Evolutionary conservation across 1,140 invertebrate genomes (phyloP).

Genomic region (Penaeus vannamei): DNA sequence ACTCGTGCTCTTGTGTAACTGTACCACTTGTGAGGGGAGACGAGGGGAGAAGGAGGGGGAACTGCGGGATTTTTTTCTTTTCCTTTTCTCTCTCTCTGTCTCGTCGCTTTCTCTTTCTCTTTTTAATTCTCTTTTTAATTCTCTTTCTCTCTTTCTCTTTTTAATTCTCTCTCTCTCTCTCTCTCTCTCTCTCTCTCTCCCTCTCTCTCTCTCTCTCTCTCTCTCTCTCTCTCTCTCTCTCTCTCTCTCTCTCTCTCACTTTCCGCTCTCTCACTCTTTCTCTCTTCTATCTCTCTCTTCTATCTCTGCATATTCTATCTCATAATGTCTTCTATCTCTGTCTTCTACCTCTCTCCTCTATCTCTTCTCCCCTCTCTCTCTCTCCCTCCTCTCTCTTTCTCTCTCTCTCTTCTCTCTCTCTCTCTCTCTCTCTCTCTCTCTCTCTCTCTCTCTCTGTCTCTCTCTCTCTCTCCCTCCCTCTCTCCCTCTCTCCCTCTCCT

Average conservation of each 20-base stretch:
- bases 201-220: no score
- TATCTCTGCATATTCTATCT: background rate
- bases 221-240: no score
- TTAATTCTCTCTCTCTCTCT: no score
- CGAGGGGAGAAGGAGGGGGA: no score
- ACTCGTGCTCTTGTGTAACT: no score
- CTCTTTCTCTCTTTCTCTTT: no score
- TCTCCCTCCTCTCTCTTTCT: background rate
- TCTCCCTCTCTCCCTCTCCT: background rate
- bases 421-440: conserved; percentile 11
- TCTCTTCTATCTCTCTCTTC: background rate
- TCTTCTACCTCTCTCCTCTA: background rate
- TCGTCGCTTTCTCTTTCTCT: no score
- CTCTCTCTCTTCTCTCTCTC: background rate
- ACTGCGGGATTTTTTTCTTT: no score
- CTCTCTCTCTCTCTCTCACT: no score
- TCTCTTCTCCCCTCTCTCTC: background rate
- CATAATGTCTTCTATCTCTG: background rate
- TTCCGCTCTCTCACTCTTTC: background rate
- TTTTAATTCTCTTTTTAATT: no score
- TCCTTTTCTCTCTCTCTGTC: no score
- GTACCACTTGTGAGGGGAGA: no score
- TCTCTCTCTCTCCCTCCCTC: background rate
- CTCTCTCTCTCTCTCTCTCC: background rate
- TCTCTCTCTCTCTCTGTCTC: conserved; percentile 4